phyloP scores from a whole-genome alignment of 2,797 vertebrate genomes.

The Cynopterus sphinx region DNA sequence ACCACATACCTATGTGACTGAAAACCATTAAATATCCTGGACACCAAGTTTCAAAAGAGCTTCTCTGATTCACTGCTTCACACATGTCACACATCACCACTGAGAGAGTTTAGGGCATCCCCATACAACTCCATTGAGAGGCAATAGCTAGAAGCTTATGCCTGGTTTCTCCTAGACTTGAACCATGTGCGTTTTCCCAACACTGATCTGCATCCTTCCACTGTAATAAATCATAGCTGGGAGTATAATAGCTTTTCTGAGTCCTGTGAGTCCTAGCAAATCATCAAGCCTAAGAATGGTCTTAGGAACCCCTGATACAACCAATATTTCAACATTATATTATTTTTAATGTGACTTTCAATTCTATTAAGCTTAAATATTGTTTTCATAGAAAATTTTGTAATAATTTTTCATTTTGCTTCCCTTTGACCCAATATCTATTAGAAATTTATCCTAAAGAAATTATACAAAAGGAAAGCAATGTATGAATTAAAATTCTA shows the following conservation, averaged over 20 bases:
- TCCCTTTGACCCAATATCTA: neutral
- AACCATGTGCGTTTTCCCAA: neutral
- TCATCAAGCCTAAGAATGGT: neutral
- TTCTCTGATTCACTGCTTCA: neutral
- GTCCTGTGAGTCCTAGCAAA: neutral
- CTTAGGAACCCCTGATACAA: neutral
- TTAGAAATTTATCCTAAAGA: conserved; percentile 23
- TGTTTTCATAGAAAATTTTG: neutral
- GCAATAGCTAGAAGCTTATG: neutral
- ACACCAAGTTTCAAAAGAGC: neutral
- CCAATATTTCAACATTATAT: neutral
- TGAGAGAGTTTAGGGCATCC: neutral
- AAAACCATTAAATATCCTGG: neutral
- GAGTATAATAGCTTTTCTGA: neutral
- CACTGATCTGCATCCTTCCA: neutral
- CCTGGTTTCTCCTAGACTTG: neutral
- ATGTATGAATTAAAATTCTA: neutral
- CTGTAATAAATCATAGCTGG: neutral
- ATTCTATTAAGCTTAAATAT: neutral
- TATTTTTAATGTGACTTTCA: neutral
- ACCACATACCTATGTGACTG: neutral
- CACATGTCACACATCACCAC: neutral
- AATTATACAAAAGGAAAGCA: neutral
- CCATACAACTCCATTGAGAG: neutral
- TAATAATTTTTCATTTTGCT: neutral